Percentiles rank a stretch among this genome's conserved stretches.
Evolutionary conservation across 2,888 invertebrate genomes (phyloP).

Genomic region (Troides oblongomaculatus): DNA sequence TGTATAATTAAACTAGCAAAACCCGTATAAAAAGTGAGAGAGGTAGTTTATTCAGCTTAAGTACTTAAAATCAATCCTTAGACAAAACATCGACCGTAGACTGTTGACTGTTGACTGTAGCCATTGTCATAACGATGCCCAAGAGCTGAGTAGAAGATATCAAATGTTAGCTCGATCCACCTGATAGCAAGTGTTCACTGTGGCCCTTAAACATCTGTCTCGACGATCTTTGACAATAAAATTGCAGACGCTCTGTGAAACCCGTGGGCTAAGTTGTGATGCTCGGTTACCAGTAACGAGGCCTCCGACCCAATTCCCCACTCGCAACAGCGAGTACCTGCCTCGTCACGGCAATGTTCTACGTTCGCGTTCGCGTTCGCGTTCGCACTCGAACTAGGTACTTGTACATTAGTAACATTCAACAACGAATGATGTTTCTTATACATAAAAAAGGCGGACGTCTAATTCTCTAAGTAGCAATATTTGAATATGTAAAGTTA

Average conservation of each 20-base stretch:
- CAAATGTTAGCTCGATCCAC: background rate
- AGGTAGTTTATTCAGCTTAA: conserved; percentile 79
- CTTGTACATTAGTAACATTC: conserved; percentile 47
- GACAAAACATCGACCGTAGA: conserved; percentile 58
- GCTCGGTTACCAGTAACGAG: background rate
- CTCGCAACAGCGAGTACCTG: background rate
- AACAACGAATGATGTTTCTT: conserved; percentile 62
- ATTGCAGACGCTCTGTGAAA: background rate
- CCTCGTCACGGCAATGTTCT: background rate
- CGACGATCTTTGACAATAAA: background rate
- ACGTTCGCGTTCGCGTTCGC: conserved; percentile 32
- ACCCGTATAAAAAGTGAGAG: conserved; percentile 80
- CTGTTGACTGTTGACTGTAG: conserved; percentile 30
- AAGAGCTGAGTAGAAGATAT: conserved; percentile 32
- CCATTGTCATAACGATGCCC: conserved; percentile 41
- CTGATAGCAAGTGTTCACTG: background rate
- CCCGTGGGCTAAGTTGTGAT: background rate
- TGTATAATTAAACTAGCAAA: conserved; percentile 81
- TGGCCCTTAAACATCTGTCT: background rate
- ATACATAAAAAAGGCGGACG: conserved; percentile 73
- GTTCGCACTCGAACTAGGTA: conserved; percentile 45
- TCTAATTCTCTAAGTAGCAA: conserved; percentile 74
- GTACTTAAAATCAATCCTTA: conserved; percentile 75
- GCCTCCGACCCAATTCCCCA: background rate
- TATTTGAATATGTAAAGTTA: conserved; percentile 74